phyloP scores from a whole-genome alignment of 2,888 invertebrate species.

The Andrena fulva region DNA sequence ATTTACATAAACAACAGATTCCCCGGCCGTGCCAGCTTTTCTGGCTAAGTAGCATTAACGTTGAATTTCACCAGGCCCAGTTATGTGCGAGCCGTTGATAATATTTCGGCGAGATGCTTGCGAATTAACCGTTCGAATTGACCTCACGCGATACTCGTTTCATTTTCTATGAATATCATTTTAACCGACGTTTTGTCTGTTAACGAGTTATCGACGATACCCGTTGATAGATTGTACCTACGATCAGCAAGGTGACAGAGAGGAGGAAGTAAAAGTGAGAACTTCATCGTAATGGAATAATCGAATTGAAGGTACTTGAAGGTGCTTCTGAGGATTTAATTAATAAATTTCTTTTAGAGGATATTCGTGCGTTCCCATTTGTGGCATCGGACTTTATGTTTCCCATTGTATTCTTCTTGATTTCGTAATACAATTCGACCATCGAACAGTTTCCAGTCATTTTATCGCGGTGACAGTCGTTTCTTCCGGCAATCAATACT shows the following conservation, averaged over 20 bases:
- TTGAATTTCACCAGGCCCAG: slow-evolving; percentile 30
- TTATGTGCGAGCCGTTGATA: slow-evolving; percentile 22
- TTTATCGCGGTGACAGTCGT: slow-evolving; percentile 8
- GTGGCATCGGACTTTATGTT: too few species aligned
- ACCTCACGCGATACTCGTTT: slow-evolving; percentile 14
- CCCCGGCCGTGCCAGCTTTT: neutral
- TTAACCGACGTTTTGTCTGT: slow-evolving; percentile 21
- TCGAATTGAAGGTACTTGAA: neutral
- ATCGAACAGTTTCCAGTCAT: neutral
- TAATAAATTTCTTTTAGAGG: neutral
- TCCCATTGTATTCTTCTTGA: too few species aligned
- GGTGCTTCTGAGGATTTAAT: too few species aligned
- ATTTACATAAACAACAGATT: slow-evolving; percentile 44
- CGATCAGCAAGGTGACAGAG: neutral
- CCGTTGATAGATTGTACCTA: slow-evolving; percentile 4
- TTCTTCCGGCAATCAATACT: slow-evolving; percentile 27
- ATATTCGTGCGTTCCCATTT: too few species aligned
- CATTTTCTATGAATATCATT: slow-evolving; percentile 22
- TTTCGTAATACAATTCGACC: neutral
- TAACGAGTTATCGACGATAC: slow-evolving; percentile 14
- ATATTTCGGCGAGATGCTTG: slow-evolving; percentile 29
- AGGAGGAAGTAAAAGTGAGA: slow-evolving; percentile 19
- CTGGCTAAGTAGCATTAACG: slow-evolving; percentile 38
- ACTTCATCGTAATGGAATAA: neutral
- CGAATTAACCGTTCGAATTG: slow-evolving; percentile 32